Evolutionary conservation across 2,113 vertebrate genomes (phyloP).

Genomic region (Phyllopteryx taeniolatus): DNA sequence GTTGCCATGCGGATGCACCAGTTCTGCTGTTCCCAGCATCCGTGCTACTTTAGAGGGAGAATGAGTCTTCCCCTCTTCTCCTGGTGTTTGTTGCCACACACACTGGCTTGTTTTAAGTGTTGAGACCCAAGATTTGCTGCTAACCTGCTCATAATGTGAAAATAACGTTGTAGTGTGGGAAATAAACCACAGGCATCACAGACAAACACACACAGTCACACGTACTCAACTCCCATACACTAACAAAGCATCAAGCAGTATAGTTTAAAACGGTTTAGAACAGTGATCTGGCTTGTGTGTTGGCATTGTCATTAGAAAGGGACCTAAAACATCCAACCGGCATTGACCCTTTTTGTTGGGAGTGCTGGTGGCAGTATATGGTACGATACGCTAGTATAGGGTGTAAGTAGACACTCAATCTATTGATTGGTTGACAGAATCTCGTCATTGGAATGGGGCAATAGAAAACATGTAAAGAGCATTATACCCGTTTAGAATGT

Average conservation of each 20-base stretch:
- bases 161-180: conserved; percentile 12
- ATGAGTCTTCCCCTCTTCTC: conserved; percentile 14
- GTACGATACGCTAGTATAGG: too few relatives aligned
- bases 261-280: background rate
- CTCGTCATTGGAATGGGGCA: too few relatives aligned
- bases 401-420: too few relatives aligned
- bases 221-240: background rate
- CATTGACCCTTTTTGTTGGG: too few relatives aligned
- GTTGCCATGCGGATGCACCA: conserved; percentile 54
- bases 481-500: too few relatives aligned
- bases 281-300: too few relatives aligned
- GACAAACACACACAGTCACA: background rate
- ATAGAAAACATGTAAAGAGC: too few relatives aligned
- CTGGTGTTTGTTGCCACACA: conserved; percentile 17
- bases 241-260: background rate
- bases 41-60: conserved; percentile 30
- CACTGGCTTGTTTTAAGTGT: conserved; percentile 41
- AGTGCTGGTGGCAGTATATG: too few relatives aligned
- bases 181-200: too few relatives aligned
- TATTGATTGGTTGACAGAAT: too few relatives aligned
- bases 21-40: conserved; percentile 58
- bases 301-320: too few relatives aligned
- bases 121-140: conserved; percentile 37
- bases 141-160: conserved; percentile 44
- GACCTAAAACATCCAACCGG: too few relatives aligned